phyloP scores from a whole-genome alignment of 2,797 vertebrate genomes.

The Emydoidea blandingii region DNA sequence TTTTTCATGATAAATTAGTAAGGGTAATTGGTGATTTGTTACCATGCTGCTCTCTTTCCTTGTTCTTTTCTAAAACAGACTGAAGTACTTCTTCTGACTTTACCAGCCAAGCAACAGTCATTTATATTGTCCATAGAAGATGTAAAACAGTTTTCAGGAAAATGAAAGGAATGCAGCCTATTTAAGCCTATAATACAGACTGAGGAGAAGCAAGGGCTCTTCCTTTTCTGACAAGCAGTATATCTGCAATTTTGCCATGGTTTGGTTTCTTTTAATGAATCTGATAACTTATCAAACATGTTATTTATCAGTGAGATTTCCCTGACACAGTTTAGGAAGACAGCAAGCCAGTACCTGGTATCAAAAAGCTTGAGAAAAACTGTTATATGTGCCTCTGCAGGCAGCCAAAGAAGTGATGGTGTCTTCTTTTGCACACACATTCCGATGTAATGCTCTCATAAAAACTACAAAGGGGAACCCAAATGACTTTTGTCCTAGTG shows the following conservation, averaged over 20 bases:
- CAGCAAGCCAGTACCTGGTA: background rate
- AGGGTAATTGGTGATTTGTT: constrained; percentile 10
- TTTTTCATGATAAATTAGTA: constrained; percentile 33
- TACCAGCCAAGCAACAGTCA: background rate
- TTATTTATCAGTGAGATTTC: background rate
- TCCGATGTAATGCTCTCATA: background rate
- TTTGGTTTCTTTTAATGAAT: background rate
- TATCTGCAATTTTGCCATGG: background rate
- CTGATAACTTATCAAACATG: background rate
- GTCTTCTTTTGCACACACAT: background rate
- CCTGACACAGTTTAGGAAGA: background rate
- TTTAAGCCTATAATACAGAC: background rate
- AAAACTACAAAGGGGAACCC: background rate
- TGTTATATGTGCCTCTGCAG: background rate
- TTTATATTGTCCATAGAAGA: constrained; percentile 8
- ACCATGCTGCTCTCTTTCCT: background rate
- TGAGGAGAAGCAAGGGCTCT: background rate
- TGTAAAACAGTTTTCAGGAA: background rate
- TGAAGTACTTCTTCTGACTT: constrained; percentile 7
- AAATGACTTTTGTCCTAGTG: background rate
- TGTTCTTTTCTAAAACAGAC: constrained; percentile 18
- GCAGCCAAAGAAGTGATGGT: background rate
- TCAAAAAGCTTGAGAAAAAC: background rate
- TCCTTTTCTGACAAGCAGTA: background rate
- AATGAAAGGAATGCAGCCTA: background rate